Conservation (phyloP, 2,888 invertebrate species). For the Heliconius charithonia region DNA sequence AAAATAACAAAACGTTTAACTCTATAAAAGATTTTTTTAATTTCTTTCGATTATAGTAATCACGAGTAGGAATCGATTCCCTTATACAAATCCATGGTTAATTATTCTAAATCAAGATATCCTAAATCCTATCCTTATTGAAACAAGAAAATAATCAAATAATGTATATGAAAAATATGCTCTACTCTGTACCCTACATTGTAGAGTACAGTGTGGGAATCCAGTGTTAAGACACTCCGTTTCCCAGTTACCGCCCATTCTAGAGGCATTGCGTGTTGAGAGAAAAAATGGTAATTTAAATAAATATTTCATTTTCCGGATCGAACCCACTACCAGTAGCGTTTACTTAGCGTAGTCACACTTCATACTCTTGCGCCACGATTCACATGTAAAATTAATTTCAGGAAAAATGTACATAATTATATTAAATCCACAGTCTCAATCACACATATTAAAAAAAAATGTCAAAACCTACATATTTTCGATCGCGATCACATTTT, state of each 20-base stretch:
- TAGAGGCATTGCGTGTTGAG: background rate
- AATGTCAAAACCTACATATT: too few relatives aligned
- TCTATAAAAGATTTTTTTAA: background rate
- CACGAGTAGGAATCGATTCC: background rate
- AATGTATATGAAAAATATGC: background rate
- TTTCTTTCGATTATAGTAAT: slow-evolving; percentile 9
- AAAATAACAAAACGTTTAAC: too few relatives aligned
- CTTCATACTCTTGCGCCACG: too few relatives aligned
- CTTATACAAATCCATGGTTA: slow-evolving; percentile 29
- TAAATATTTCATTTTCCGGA: background rate
- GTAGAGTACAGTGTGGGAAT: too few relatives aligned
- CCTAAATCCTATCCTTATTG: background rate
- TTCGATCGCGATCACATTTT: too few relatives aligned
- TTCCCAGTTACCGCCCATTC: background rate
- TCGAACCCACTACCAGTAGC: background rate
- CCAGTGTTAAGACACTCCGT: background rate
- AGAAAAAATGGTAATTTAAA: background rate
- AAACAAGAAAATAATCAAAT: background rate
- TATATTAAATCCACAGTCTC: too few relatives aligned
- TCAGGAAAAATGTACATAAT: too few relatives aligned
- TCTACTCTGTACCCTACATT: background rate
- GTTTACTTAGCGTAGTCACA: background rate
- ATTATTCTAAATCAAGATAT: slow-evolving; percentile 26
- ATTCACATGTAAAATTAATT: too few relatives aligned
- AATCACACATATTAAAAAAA: too few relatives aligned